These are phyloP conservation scores for Crax fasciolata DNA, from an alignment of 2,797 vertebrate species.

Conservation along the genomic window DNA sequence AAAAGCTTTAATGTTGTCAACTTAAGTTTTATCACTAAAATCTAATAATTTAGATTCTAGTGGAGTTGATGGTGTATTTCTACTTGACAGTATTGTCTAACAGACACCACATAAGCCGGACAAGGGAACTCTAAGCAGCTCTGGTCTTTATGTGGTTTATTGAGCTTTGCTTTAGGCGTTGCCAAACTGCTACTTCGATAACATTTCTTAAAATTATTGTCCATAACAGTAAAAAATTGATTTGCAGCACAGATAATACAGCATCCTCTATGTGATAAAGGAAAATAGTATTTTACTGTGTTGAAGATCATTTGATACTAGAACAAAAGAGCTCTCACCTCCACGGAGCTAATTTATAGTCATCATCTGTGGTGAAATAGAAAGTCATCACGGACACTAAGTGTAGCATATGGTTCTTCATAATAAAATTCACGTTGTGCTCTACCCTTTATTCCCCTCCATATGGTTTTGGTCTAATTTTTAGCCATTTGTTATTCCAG, in stretches of 20 bases:
- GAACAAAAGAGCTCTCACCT: constrained; percentile 33
- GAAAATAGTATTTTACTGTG: background rate
- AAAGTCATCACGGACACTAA: constrained; percentile 57
- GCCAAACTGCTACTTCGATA: background rate
- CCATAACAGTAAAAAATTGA: background rate
- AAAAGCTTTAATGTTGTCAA: background rate
- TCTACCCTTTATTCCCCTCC: constrained; percentile 58
- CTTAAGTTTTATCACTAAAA: background rate
- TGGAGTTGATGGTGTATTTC: background rate
- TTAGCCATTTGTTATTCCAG: constrained; percentile 59
- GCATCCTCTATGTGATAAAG: background rate
- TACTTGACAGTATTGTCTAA: background rate
- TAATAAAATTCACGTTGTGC: constrained; percentile 62
- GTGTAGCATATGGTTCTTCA: constrained; percentile 47
- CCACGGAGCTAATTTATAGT: constrained; percentile 40
- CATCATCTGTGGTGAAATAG: constrained; percentile 39
- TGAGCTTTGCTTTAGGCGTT: background rate
- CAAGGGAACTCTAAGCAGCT: background rate
- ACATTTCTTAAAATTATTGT: background rate
- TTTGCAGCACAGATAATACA: background rate
- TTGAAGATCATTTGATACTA: constrained; percentile 10
- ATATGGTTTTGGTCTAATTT: constrained; percentile 71
- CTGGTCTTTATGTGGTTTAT: background rate
- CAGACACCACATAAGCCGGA: background rate
- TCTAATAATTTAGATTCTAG: background rate